Percentiles rank a stretch among this genome's conserved stretches.
These are phyloP conservation scores for Ecdyonurus torrentis DNA, from an alignment of 2,888 invertebrate species.

Conservation along the genomic window DNA sequence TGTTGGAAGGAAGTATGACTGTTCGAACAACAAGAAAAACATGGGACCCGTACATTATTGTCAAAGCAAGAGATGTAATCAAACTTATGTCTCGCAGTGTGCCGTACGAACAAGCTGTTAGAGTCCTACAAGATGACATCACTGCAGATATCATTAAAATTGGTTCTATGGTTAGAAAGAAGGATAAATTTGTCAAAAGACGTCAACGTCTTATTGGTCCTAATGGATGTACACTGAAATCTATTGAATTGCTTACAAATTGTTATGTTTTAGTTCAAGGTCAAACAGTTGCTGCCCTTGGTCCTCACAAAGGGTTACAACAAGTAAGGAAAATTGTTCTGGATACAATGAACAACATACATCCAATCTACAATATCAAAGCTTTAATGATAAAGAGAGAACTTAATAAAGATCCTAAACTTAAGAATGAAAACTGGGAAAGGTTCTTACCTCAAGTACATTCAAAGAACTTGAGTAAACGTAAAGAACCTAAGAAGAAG, in stretches of 20 bases:
- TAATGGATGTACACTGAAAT: conserved; percentile 94
- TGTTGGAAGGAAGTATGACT: conserved; percentile 86
- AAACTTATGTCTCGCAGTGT: conserved; percentile 90
- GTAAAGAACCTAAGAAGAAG: conserved; percentile 77
- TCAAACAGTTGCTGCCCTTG: conserved; percentile 91
- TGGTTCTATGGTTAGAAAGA: conserved; percentile 72
- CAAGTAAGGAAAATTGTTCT: conserved; percentile 79
- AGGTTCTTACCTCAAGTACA: conserved; percentile 90
- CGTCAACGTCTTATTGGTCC: conserved; percentile 90
- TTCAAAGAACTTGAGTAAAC: conserved; percentile 70
- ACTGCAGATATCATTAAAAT: conserved; percentile 96
- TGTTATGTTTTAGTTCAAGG: conserved; percentile 97
- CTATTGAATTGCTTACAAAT: conserved; percentile 87
- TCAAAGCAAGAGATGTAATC: conserved; percentile 92
- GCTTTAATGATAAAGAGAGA: conserved; percentile 95
- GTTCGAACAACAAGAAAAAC: conserved; percentile 92
- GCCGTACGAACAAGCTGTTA: conserved; percentile 85
- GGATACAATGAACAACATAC: conserved; percentile 97
- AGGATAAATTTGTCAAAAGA: conserved; percentile 88
- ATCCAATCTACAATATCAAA: conserved; percentile 97
- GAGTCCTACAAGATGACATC: conserved; percentile 74
- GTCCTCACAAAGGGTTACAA: conserved; percentile 79
- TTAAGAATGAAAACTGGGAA: conserved; percentile 92
- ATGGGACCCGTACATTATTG: conserved; percentile 94
- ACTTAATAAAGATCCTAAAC: conserved; percentile 77